A percentile compares a stretch with the other conserved stretches of the same genome.
phyloP scores from a whole-genome alignment of 2,797 vertebrate species.

The Tolypeutes matacus region DNA sequence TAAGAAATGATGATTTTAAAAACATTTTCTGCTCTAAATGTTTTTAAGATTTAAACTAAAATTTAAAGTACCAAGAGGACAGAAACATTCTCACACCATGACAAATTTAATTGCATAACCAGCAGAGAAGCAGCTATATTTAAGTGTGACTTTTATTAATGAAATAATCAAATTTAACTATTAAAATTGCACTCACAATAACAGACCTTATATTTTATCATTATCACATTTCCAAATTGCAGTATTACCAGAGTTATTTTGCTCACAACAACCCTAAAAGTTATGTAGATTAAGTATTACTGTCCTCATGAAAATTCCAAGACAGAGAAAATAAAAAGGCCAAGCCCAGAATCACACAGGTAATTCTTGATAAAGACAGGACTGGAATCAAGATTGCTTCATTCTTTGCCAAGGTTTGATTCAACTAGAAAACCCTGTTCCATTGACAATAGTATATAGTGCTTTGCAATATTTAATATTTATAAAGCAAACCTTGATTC shows the following conservation, averaged over 20 bases:
- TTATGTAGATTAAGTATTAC: slow-evolving; percentile 12
- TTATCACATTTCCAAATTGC: slow-evolving; percentile 23
- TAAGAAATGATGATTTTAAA: slow-evolving; percentile 10
- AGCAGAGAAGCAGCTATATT: slow-evolving; percentile 1
- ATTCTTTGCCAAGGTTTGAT: slow-evolving; percentile 28
- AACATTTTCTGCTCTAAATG: slow-evolving; percentile 41
- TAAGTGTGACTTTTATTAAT: slow-evolving; percentile 31
- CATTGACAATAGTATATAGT: not conserved
- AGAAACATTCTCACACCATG: not conserved
- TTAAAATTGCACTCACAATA: slow-evolving; percentile 15
- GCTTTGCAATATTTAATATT: not conserved
- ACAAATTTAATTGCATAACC: slow-evolving; percentile 5
- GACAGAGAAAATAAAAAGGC: not conserved
- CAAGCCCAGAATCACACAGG: not conserved
- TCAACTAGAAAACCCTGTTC: not conserved
- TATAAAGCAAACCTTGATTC: not conserved
- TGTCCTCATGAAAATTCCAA: not conserved
- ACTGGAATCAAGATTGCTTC: slow-evolving; percentile 17
- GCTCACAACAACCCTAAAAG: not conserved
- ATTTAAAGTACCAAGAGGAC: not conserved
- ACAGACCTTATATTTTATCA: slow-evolving; percentile 19
- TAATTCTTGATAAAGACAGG: not conserved
- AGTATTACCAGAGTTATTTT: not conserved
- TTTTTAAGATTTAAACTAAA: slow-evolving; percentile 42
- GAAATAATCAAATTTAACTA: slow-evolving; percentile 46